These are phyloP conservation scores for Corydoras sp. DNA, from an alignment of 2,113 vertebrate genomes.

Conservation along the genomic window DNA sequence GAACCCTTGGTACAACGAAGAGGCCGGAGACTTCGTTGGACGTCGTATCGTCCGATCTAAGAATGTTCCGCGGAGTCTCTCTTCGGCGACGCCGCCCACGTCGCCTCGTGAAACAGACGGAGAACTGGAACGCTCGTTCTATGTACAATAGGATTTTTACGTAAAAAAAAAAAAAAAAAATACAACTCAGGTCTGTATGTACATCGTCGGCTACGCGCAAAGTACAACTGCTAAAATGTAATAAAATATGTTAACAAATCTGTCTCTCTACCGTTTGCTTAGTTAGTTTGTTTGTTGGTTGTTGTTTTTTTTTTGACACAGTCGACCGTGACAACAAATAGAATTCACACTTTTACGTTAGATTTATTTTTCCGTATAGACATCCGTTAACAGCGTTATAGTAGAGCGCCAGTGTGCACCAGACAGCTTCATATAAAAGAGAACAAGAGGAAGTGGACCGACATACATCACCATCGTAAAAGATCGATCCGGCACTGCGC, in stretches of 20 bases:
- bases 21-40: conserved; percentile 91
- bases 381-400: conserved; percentile 80
- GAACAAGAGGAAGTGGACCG: conserved; percentile 63
- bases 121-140: conserved; percentile 69
- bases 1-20: conserved; percentile 70
- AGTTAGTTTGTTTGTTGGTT: too few species aligned
- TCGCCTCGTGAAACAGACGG: conserved; percentile 64
- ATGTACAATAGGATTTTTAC: conserved; percentile 79
- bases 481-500: conserved; percentile 60
- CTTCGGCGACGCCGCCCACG: conserved; percentile 59
- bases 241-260: conserved; percentile 98
- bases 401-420: conserved; percentile 78
- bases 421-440: conserved; percentile 72
- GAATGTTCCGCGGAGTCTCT: conserved; percentile 78
- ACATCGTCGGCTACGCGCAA: conserved; percentile 82
- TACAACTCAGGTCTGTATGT: conserved; percentile 83
- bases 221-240: conserved; percentile 92
- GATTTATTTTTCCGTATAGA: conserved; percentile 81
- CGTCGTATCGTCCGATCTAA: conserved; percentile 95
- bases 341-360: conserved; percentile 88
- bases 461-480: conserved; percentile 59
- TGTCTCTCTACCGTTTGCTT: background rate
- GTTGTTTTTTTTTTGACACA: conserved; percentile 84
- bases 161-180: conserved; percentile 65
- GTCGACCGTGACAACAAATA: conserved; percentile 92